Percentiles rank a stretch among this genome's conserved stretches.
phyloP scores from a whole-genome alignment of 2,113 vertebrate genomes.

The Taxidea taxus region DNA sequence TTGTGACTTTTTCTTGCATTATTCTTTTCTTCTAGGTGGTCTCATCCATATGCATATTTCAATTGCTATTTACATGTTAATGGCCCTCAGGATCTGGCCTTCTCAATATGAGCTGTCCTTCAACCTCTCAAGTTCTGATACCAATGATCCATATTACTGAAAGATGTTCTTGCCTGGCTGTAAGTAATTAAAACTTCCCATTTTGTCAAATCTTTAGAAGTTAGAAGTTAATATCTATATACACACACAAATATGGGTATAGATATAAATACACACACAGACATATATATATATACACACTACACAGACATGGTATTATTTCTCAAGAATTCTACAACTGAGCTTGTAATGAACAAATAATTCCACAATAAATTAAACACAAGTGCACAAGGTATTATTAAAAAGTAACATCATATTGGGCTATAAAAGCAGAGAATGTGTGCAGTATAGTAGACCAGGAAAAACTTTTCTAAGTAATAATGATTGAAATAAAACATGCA shows the following conservation, averaged over 20 bases:
- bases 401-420: not conserved
- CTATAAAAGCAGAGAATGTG: not conserved
- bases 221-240: not conserved
- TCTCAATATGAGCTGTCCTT: not conserved
- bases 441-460: not conserved
- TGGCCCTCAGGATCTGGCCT: not conserved
- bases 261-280: not conserved
- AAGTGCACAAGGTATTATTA: not conserved
- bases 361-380: not conserved
- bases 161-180: not conserved
- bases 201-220: not conserved
- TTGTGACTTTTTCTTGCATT: not conserved
- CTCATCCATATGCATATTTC: not conserved
- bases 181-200: not conserved
- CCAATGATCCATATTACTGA: not conserved
- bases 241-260: not conserved
- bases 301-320: not conserved
- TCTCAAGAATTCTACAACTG: not conserved
- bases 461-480: not conserved
- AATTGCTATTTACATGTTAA: not conserved
- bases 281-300: not conserved
- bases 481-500: not conserved
- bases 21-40: not conserved
- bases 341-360: not conserved
- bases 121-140: not conserved